Evolutionary conservation across 1,140 invertebrate species (phyloP), one percentile per base, ranked within the genome.

Genomic region (Agrypnia vestita): DNA sequence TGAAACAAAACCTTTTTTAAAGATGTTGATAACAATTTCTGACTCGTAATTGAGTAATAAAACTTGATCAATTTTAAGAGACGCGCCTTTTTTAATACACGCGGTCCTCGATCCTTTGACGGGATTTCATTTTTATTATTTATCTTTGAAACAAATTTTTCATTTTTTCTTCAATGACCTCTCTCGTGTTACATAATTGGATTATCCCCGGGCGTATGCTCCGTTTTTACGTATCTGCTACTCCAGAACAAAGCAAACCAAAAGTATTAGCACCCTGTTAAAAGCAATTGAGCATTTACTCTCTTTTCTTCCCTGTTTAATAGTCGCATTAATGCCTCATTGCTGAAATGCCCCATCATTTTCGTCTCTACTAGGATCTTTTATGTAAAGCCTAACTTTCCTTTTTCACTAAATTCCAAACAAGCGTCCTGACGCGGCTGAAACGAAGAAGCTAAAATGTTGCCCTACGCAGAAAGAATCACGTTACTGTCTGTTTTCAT

Each of bases 291-390:
- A 69, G 64, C 64, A 47, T 69, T 69, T 69, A 69, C 64, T 69
- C 21, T 69, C 64, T 69, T 69, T 69, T 69, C 64, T 69, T 69
- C n/a, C 64, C 44, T 0, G 64, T 47, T 69, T 69, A 69, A 69
- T 69, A 69, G 64, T 47, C 64, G 64, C 44, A 47, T 69, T 69
- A 69, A 69, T 69, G 64, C 64, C 64, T 69, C 64, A 19, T 69
- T 69, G 64, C 64, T 69, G 64, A 69, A 69, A 69, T 69, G 64
- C 64, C 64, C 62, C 64, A 47, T 69, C 64, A 69, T 69, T 69
- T 69, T 69, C 64, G 64, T 46, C 43, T 69, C 44, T n/a, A 69
- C 64, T 69, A 47, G 44, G 43, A 3, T 47, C 64, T 64, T 51
- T 69, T 47, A 21, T 69, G 46, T 19, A 69, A 69, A 15, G 21